Base-by-base conservation (phyloP, 2,888 invertebrate genomes). In the Idaea biselata region DNA sequence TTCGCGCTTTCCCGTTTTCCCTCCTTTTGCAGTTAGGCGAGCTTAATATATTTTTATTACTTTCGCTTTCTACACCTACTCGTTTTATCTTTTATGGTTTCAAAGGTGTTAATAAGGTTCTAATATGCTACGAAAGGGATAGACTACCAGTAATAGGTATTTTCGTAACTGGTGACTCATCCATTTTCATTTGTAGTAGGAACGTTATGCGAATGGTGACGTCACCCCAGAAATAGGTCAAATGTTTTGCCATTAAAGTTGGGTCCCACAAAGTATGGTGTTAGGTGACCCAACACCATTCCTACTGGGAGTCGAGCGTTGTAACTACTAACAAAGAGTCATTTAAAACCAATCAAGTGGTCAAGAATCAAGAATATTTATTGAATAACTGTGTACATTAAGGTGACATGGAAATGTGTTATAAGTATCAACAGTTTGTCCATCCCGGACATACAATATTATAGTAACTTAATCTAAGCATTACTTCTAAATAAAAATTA, bases 1-100 rank as follows among this genome's bases (percentile, higher is more conserved):
- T 63, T 81, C 79, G 83, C 84, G 83, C 88, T 88, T 88, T 87
- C 86, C 80, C 81, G 82, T 78, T 89, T 88, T 89, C 88, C 84
- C 86, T 84, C 86, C 84, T 83, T 87, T 84, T 83, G 76, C 80
- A 79, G 25, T 25, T 25, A 25, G 79, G 67, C 68, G 63, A 62
- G 55, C 67, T 70, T 71, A 59, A 31, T 59, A 71, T 59, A 71
- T 66, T 67, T 71, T 61, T 55, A 63, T 63, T 61, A 60, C 68
- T 68, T 68, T 68, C 67, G 65, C 64, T 64, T 63, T 65, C 63
- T 58, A 25, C n/a, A n/a, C 25, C 25, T 25, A 63, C 61, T 44
- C 58, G 58, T 65, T 61, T 55, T 17, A 25, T 32, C 11, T 32
- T 32, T 11, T 32, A 32, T 32, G 32, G 32, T 32, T 32, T 32